Percentiles rank a stretch among this genome's conserved stretches.
phyloP scores from a whole-genome alignment of 2,888 invertebrate genomes.

The Stenoptilia bipunctidactyla region DNA sequence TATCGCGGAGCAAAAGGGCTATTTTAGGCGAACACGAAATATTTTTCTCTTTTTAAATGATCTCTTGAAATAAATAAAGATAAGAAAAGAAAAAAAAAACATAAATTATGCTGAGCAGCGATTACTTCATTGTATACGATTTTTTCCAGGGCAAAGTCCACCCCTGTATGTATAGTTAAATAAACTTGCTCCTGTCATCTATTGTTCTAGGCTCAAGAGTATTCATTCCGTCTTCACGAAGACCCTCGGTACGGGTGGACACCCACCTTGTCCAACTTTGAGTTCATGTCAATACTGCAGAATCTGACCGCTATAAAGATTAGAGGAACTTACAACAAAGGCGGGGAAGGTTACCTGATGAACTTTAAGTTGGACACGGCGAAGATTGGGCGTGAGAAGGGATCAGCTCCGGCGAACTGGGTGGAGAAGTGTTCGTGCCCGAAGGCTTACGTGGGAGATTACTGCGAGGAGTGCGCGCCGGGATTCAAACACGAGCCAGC shows the following conservation, averaged over 20 bases:
- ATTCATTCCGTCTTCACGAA: conserved; percentile 91
- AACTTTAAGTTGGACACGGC: conserved; percentile 92
- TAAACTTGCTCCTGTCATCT: no score
- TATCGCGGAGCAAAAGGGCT: no score
- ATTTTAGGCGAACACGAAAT: no score
- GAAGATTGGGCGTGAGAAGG: conserved; percentile 79
- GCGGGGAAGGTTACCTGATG: conserved; percentile 90
- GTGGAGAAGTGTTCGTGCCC: conserved; percentile 95
- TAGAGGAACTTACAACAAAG: conserved; percentile 88
- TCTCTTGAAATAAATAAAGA: no score
- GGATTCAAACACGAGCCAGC: conserved; percentile 94
- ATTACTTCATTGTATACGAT: no score
- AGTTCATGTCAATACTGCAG: conserved; percentile 92
- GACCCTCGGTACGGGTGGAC: conserved; percentile 94
- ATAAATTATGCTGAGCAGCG: no score
- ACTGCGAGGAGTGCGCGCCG: conserved; percentile 97
- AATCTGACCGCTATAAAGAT: conserved; percentile 96
- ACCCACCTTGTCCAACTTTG: conserved; percentile 87
- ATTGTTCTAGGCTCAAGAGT: conserved; percentile 76
- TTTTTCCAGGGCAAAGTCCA: no score
- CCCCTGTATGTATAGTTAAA: no score
- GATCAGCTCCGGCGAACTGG: conserved; percentile 84
- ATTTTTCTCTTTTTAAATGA: no score
- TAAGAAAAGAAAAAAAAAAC: no score
- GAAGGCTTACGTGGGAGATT: conserved; percentile 89